These are phyloP conservation scores for Antheraea assamensis DNA, from an alignment of 2,888 invertebrate species.

Conservation along the genomic window DNA sequence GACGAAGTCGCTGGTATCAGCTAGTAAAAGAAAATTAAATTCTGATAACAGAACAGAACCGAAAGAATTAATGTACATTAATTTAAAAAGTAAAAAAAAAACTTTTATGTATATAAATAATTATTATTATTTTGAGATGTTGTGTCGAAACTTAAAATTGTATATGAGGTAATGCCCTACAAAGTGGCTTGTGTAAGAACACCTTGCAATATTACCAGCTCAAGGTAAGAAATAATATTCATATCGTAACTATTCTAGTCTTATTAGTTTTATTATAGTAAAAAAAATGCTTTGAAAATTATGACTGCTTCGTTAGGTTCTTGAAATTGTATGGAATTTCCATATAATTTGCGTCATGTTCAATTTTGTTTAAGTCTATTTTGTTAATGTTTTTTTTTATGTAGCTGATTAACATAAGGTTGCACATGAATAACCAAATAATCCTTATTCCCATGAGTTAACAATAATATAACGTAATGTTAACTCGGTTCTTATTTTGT, in stretches of 20 bases:
- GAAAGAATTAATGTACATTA: background rate
- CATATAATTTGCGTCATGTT: background rate
- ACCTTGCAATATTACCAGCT: background rate
- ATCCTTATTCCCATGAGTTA: background rate
- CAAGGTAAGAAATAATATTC: slow-evolving; percentile 4
- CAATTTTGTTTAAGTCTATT: background rate
- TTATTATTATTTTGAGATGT: background rate
- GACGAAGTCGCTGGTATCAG: too few relatives aligned
- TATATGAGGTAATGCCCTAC: slow-evolving; percentile 4
- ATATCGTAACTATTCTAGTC: background rate
- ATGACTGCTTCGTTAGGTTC: background rate
- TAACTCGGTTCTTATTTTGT: background rate
- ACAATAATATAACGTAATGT: background rate
- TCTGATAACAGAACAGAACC: background rate
- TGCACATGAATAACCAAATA: background rate
- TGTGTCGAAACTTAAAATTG: background rate
- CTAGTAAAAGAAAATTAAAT: too few relatives aligned
- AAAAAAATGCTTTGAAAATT: background rate
- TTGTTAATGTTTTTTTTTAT: background rate
- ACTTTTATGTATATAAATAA: background rate
- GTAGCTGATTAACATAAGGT: background rate
- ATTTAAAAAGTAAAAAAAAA: background rate
- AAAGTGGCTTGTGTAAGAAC: background rate
- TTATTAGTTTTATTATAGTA: background rate
- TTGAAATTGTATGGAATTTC: background rate